Percentiles rank a stretch among this genome's conserved stretches.
Conservation (phyloP, 2,888 invertebrate genomes). For the Nudaria mundana region DNA sequence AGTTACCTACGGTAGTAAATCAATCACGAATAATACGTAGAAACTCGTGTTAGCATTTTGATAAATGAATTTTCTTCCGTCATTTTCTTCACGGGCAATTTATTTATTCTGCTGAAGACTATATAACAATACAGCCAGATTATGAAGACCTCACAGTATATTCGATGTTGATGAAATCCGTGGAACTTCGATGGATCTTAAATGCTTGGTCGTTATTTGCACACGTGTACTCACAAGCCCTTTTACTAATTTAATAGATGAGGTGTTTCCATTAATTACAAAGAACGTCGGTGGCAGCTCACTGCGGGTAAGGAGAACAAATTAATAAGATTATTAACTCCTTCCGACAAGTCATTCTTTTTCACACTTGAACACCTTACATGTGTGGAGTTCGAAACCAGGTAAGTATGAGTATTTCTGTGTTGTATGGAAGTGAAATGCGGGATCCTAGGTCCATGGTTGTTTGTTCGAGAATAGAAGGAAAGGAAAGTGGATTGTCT, state of each 20-base stretch:
- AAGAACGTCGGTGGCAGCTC: slow-evolving; percentile 73
- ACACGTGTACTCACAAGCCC: slow-evolving; percentile 67
- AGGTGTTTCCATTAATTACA: slow-evolving; percentile 80
- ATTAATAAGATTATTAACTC: slow-evolving; percentile 79
- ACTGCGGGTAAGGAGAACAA: slow-evolving; percentile 67
- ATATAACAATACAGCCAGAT: slow-evolving; percentile 47
- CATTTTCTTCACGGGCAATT: slow-evolving; percentile 75
- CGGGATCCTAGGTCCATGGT: no score
- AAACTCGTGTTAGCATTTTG: slow-evolving; percentile 51
- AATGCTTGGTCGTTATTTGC: slow-evolving; percentile 49
- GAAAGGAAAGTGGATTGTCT: no score
- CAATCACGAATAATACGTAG: slow-evolving; percentile 48
- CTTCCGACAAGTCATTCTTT: slow-evolving; percentile 76
- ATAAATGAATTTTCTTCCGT: slow-evolving; percentile 76
- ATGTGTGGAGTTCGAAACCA: slow-evolving; percentile 7
- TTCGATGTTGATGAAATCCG: slow-evolving; percentile 1
- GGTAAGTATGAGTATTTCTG: background rate
- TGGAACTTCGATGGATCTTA: slow-evolving; percentile 39
- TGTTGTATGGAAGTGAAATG: background rate
- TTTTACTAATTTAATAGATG: slow-evolving; percentile 79
- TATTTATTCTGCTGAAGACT: slow-evolving; percentile 72
- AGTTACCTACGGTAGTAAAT: no score
- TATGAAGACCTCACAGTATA: slow-evolving; percentile 35
- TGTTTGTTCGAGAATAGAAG: no score
- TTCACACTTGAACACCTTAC: slow-evolving; percentile 26